These are phyloP conservation scores for Thryonomys swinderianus DNA, from an alignment of 2,113 vertebrate species.

Conservation along the genomic window DNA sequence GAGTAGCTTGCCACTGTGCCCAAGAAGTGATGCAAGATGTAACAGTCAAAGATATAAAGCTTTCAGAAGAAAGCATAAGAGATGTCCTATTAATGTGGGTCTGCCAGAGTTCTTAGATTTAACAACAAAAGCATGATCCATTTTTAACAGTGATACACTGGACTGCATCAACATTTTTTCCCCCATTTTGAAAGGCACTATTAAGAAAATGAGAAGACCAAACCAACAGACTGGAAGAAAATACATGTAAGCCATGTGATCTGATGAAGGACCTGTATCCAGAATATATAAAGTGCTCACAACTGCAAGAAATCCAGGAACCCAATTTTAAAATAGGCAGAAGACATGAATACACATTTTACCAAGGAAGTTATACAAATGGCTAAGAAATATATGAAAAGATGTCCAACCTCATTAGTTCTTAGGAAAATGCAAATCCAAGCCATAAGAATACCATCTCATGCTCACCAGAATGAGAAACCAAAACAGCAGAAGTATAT, in stretches of 20 bases:
- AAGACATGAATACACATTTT: no score
- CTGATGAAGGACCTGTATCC: not conserved
- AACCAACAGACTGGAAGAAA: not conserved
- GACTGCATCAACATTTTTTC: not conserved
- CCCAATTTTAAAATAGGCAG: not conserved
- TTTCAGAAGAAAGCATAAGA: not conserved
- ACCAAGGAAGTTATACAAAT: not conserved
- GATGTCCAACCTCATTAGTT: not conserved
- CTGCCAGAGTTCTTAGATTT: not conserved
- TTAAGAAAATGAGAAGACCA: not conserved
- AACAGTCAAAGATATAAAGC: not conserved
- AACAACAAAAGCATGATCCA: not conserved
- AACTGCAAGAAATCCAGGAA: not conserved
- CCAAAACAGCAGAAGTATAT: not conserved
- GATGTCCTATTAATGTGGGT: not conserved
- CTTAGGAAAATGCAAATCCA: not conserved
- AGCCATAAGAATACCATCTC: not conserved
- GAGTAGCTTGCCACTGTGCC: not conserved
- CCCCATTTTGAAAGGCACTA: not conserved
- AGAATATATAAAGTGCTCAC: not conserved
- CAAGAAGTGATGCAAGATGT: not conserved
- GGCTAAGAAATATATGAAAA: not conserved
- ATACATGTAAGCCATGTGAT: not conserved
- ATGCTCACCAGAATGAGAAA: not conserved
- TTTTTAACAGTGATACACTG: not conserved